phyloP scores from a whole-genome alignment of 37 sponge, comb jelly and placozoan species.

The Diacarnus erythraeanus region DNA sequence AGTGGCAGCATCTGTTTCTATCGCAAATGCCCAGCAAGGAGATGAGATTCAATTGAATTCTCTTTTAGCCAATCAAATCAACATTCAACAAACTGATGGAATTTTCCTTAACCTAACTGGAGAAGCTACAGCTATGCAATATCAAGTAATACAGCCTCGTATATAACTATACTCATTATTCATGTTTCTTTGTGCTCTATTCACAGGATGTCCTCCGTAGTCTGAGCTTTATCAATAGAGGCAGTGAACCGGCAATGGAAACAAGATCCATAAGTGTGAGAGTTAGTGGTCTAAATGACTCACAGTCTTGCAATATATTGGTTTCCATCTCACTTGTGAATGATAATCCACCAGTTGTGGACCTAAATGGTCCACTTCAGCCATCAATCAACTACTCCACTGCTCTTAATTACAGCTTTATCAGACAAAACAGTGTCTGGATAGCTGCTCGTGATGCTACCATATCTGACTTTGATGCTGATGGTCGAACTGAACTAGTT shows the following conservation, averaged over 20 bases:
- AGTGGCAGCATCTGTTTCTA: constrained; percentile 13
- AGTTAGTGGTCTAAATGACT: constrained; percentile 7
- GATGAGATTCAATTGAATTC: constrained; percentile 17
- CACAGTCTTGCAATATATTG: constrained; percentile 18
- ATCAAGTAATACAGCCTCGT: constrained; percentile 43
- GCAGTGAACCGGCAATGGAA: constrained; percentile 28
- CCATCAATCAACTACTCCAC: constrained; percentile 30
- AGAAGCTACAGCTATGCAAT: constrained; percentile 8
- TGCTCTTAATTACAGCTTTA: constrained; percentile 11
- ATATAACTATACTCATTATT: too few species aligned
- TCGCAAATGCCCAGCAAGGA: constrained; percentile 19
- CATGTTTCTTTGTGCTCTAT: neutral
- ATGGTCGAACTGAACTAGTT: constrained; percentile 13
- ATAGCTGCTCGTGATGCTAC: constrained; percentile 26
- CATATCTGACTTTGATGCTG: constrained; percentile 33
- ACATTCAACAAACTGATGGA: neutral
- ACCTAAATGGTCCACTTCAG: constrained; percentile 47
- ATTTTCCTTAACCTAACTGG: constrained; percentile 19
- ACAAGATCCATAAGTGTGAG: neutral
- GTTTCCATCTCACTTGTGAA: constrained; percentile 25
- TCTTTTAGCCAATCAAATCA: neutral
- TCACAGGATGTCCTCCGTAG: constrained; percentile 4
- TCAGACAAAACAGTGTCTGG: constrained; percentile 1
- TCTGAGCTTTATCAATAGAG: constrained; percentile 14
- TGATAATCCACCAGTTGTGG: constrained; percentile 36